A percentile compares a stretch with the other conserved stretches of the same genome.
phyloP scores from a whole-genome alignment of 2,797 vertebrate genomes.

The Hippoglossus hippoglossus region DNA sequence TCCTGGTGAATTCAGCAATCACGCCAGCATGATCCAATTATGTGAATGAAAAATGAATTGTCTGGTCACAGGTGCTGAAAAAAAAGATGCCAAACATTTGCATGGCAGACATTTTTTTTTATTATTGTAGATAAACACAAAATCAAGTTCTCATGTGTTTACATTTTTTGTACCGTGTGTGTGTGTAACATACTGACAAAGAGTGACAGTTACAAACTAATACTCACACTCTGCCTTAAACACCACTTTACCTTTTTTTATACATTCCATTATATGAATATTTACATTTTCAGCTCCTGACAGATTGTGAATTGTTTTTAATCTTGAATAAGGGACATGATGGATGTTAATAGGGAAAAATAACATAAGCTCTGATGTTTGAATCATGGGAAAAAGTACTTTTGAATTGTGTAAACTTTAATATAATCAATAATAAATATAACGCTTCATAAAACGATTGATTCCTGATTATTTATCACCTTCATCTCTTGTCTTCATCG shows the following conservation, averaged over 20 bases:
- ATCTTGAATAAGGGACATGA: slow-evolving; percentile 8
- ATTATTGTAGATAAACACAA: no score
- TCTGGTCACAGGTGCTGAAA: no score
- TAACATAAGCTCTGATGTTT: slow-evolving; percentile 5
- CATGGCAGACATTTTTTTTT: no score
- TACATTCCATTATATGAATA: slow-evolving; percentile 1
- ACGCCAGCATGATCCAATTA: no score
- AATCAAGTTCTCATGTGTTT: no score
- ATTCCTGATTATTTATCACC: slow-evolving; percentile 8
- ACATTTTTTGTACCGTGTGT: background rate
- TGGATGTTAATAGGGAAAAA: background rate
- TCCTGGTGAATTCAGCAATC: no score
- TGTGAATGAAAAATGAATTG: no score
- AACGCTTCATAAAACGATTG: slow-evolving; percentile 4
- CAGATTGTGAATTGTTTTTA: background rate
- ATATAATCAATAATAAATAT: slow-evolving; percentile 58
- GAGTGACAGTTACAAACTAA: background rate
- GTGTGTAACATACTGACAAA: background rate
- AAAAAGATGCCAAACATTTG: no score
- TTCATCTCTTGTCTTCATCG: background rate
- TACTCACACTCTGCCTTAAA: background rate
- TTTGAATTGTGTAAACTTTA: slow-evolving; percentile 34
- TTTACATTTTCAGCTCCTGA: background rate
- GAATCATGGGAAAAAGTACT: slow-evolving; percentile 19
- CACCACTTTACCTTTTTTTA: background rate